Evolutionary conservation across 2,113 vertebrate genomes (phyloP).

Genomic region (Crotalus tigris): DNA sequence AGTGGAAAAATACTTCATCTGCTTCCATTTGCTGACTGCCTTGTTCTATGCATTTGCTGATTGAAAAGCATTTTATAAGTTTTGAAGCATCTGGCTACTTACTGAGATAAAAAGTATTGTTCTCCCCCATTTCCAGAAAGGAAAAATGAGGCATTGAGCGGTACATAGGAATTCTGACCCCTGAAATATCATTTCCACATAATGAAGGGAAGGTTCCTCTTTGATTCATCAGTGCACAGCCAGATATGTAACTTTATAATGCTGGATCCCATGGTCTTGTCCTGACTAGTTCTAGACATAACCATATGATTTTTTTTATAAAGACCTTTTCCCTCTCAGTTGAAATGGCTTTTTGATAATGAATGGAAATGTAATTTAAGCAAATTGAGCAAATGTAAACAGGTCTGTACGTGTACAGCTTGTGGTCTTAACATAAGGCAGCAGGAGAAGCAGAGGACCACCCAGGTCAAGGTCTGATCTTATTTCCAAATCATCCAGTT

Average conservation of each 20-base stretch:
- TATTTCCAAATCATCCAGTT: constrained; percentile 55
- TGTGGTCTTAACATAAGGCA: constrained; percentile 51
- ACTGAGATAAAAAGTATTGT: neutral
- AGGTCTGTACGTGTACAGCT: constrained; percentile 47
- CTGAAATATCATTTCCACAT: constrained; percentile 9
- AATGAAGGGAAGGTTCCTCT: neutral
- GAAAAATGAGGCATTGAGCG: neutral
- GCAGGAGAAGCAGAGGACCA: constrained; percentile 49
- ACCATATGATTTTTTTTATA: constrained; percentile 42
- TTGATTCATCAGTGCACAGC: neutral
- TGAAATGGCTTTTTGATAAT: constrained; percentile 52
- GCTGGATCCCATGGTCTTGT: constrained; percentile 34
- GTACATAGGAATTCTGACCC: neutral
- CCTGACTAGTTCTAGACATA: constrained; percentile 42
- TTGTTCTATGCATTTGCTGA: neutral
- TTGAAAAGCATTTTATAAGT: neutral
- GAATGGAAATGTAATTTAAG: constrained; percentile 64
- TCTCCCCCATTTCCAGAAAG: constrained; percentile 14
- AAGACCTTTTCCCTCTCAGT: constrained; percentile 54
- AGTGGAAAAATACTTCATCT: neutral
- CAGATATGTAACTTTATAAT: constrained; percentile 27
- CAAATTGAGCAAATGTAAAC: constrained; percentile 61
- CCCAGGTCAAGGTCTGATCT: constrained; percentile 63
- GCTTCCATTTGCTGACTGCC: neutral
- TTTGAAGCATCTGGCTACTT: neutral